These are phyloP conservation scores for Anolis sagrei DNA, from an alignment of 2,113 vertebrate species.

Conservation along the genomic window DNA sequence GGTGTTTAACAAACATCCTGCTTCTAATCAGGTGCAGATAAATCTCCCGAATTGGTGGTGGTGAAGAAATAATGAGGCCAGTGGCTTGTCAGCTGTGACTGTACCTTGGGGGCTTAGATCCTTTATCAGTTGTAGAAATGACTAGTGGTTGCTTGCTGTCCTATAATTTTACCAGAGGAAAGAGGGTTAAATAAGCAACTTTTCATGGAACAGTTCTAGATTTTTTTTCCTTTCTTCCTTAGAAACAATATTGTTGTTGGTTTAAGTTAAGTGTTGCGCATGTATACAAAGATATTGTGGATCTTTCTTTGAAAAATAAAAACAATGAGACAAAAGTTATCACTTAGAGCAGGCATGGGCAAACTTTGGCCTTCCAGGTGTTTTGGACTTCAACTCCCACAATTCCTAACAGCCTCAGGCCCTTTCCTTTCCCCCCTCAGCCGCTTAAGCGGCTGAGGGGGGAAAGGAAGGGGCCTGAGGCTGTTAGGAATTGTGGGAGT, in stretches of 20 bases:
- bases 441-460: no score
- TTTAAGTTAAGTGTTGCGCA: background rate
- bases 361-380: no score
- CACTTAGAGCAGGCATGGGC: no score
- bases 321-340: no score
- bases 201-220: background rate
- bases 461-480: no score
- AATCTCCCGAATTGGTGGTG: constrained; percentile 66
- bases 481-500: no score
- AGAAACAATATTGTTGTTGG: constrained; percentile 23
- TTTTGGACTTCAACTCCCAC: no score
- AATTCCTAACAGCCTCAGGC: no score
- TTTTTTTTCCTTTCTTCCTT: background rate
- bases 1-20: constrained; percentile 75
- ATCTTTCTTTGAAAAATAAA: no score
- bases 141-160: background rate
- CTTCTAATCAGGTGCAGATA: constrained; percentile 70
- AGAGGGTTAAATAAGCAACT: background rate
- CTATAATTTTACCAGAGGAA: constrained; percentile 11
- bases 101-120: constrained; percentile 45
- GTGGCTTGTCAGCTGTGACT: background rate
- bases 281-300: background rate
- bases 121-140: constrained; percentile 40
- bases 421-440: no score
- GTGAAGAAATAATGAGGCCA: constrained; percentile 53